phyloP scores from a whole-genome alignment of 2,888 invertebrate species.

The Agriopis leucophaearia region DNA sequence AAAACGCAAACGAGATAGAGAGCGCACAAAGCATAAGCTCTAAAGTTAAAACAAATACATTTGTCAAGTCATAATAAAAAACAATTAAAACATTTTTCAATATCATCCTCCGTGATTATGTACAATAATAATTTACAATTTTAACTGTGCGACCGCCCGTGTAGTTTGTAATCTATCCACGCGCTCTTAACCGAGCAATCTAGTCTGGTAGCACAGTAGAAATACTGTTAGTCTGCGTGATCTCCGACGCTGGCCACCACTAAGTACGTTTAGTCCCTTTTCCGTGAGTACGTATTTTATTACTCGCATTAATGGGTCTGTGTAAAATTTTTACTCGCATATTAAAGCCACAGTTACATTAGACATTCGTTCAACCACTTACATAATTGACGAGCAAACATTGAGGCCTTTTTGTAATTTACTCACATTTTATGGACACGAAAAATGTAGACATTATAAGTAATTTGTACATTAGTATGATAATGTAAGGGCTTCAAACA shows the following conservation, averaged over 20 bases:
- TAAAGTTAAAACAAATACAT: no score
- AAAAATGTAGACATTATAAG: slow-evolving; percentile 9
- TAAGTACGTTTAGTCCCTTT: slow-evolving; percentile 9
- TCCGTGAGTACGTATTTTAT: slow-evolving; percentile 29
- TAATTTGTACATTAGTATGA: background rate
- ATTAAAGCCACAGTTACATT: slow-evolving; percentile 32
- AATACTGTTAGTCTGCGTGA: background rate
- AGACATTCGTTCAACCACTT: slow-evolving; percentile 24
- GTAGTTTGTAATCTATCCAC: no score
- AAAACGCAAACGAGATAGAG: no score
- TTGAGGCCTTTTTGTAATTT: slow-evolving; percentile 19
- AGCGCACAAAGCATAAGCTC: no score
- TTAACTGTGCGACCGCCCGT: no score
- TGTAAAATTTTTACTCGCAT: slow-evolving; percentile 35
- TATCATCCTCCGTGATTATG: no score
- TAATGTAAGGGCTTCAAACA: background rate
- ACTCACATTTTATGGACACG: slow-evolving; percentile 9
- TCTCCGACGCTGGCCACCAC: background rate
- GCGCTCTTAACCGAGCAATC: no score
- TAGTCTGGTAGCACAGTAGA: no score
- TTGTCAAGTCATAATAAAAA: no score
- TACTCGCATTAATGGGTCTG: slow-evolving; percentile 25
- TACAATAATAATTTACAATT: no score
- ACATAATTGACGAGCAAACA: slow-evolving; percentile 28
- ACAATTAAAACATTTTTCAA: no score